Percentiles rank a stretch among this genome's conserved stretches.
These are phyloP conservation scores for Calliphora vomitoria DNA, from an alignment of 2,888 invertebrate species.

Conservation along the genomic window DNA sequence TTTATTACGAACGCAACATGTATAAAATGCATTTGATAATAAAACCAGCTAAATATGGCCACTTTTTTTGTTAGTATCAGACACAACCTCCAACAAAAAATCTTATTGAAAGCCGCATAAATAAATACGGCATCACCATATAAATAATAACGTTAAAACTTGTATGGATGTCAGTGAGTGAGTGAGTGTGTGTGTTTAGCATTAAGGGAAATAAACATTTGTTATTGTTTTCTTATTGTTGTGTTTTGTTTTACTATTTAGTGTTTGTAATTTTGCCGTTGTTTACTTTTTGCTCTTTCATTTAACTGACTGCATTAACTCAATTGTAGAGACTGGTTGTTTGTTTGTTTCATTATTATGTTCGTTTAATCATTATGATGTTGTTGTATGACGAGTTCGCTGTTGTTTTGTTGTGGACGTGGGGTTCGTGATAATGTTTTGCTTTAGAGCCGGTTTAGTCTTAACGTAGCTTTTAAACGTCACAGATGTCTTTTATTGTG, in stretches of 20 bases:
- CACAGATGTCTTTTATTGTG: slow-evolving; percentile 47
- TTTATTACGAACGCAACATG: slow-evolving; percentile 12
- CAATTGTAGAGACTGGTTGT: slow-evolving; percentile 9
- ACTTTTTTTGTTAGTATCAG: not conserved
- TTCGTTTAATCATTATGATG: slow-evolving; percentile 33
- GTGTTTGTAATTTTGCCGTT: slow-evolving; percentile 44
- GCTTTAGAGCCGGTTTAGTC: slow-evolving; percentile 74
- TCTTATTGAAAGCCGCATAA: slow-evolving; percentile 18
- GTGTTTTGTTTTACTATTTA: slow-evolving; percentile 3
- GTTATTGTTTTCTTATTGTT: slow-evolving; percentile 47
- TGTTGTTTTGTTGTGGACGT: slow-evolving; percentile 48
- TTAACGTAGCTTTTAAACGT: slow-evolving; percentile 72
- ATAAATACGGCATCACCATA: slow-evolving; percentile 36
- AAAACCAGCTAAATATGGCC: slow-evolving; percentile 15
- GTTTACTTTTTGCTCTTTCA: slow-evolving; percentile 55
- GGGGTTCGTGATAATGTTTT: slow-evolving; percentile 70
- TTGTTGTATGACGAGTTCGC: slow-evolving; percentile 66
- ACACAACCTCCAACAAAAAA: slow-evolving; percentile 38
- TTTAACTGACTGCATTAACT: slow-evolving; percentile 53
- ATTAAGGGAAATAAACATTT: slow-evolving; percentile 47
- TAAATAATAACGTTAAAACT: not conserved
- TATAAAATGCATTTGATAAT: slow-evolving; percentile 37
- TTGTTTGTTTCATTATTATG: not conserved
- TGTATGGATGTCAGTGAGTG: not conserved
- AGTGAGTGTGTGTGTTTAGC: not conserved